Evolutionary conservation across 2,113 vertebrate species (phyloP), one percentile per base, ranked within the genome.

Genomic region (Hemiscyllium ocellatum): DNA sequence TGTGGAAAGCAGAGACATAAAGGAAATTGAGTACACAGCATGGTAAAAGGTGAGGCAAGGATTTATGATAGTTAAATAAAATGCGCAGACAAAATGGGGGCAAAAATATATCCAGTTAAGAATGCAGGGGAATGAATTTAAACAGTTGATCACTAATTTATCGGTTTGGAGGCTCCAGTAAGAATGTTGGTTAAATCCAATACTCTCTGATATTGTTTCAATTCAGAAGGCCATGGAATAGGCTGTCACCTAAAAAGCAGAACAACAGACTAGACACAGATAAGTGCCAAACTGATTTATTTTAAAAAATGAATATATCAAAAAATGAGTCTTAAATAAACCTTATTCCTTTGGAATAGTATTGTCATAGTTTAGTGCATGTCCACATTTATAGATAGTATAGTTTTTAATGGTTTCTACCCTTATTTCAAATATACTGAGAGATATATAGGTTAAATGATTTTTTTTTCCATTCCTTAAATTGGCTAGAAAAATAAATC

Each of bases 311-410:
- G 61, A 50, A 66, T 33, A 47, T 94, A 69, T 70, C 50, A 70
- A 70, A 47, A 47, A 47, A 20, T 70, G n/a, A 94, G 42, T 69
- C 37, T 70, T 22, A 94, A 94, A 94, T 70, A 94, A 94, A 70
- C 70, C n/a, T 65, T 12, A 47, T 94, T 50, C 20, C 20, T 13
- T 70, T 0, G 12, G 3, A 68, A 70, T 20, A 7, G 29, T 42
- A 8, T 68, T 12, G 61, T 68, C 37, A 20, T 26, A 70, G 42
- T 70, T 94, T 94, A 68, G 24, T 94, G 12, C 61, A 24, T 66
- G 90, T 5, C 50, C 15, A 65, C 42, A 20, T 94, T 94, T 70
- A n/a, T 68, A 94, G 10, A 47, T 70, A 47, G 66, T 8, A 70
- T 22, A 37, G 47, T 42, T 22, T 50, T 66, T 68, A 17, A 93